Conservation (phyloP, 2,888 invertebrate species). For the Neuroscelio doddi region DNA sequence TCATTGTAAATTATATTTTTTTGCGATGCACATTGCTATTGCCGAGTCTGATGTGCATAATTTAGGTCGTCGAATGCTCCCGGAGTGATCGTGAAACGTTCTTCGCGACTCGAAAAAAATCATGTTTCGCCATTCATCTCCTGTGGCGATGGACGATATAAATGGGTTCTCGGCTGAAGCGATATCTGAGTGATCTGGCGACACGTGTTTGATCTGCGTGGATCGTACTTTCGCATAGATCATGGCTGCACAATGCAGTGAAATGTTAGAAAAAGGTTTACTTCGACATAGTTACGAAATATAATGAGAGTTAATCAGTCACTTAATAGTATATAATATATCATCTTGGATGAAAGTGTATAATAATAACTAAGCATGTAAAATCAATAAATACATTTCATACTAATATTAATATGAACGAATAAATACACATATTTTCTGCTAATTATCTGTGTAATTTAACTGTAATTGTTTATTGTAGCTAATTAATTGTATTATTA, state of each 20-base stretch:
- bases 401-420: no score
- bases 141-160: slow-evolving; percentile 29
- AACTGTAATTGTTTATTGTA: no score
- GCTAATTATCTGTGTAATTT: no score
- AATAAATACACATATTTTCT: no score
- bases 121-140: slow-evolving; percentile 37
- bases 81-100: slow-evolving; percentile 39
- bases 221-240: slow-evolving; percentile 20
- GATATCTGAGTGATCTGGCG: slow-evolving; percentile 16
- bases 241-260: slow-evolving; percentile 17
- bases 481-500: no score
- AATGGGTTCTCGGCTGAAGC: slow-evolving; percentile 24
- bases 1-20: no score
- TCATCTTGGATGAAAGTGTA: no score
- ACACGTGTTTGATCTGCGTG: slow-evolving; percentile 25
- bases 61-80: slow-evolving; percentile 41
- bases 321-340: neutral
- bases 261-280: slow-evolving; percentile 20
- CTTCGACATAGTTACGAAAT: slow-evolving; percentile 20
- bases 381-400: no score
- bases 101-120: slow-evolving; percentile 21
- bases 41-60: slow-evolving; percentile 1
- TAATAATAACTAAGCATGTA: no score
- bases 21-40: no score
- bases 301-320: neutral